Base-by-base conservation (phyloP, 2,888 invertebrate genomes). In the Siphlonurus alternatus region DNA sequence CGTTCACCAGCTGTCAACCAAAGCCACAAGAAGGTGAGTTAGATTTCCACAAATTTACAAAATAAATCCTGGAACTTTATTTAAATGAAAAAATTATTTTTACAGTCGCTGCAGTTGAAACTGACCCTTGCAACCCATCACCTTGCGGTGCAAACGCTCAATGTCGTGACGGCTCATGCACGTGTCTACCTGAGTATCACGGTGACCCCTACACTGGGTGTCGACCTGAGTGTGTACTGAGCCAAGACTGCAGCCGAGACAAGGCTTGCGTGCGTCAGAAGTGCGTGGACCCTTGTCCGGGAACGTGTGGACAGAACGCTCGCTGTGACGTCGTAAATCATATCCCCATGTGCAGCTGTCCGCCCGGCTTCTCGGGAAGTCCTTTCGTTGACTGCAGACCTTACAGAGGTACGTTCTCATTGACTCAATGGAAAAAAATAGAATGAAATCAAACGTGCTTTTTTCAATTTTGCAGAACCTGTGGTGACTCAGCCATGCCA, bases 61-160 rank as follows among this genome's bases (percentile, higher is more conserved):
- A n/a, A n/a, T n/a, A n/a, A n/a, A n/a, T n/a, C n/a, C n/a, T n/a
- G n/a, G n/a, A n/a, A n/a, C n/a, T n/a, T n/a, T n/a, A n/a, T n/a
- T n/a, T n/a, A n/a, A n/a, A n/a, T n/a, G n/a, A n/a, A 51, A 51
- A 51, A 51, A n/a, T n/a, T n/a, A n/a, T n/a, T n/a, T n/a, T n/a
- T n/a, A n/a, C 53, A 25, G 64, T 68, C 70, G 71, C 63, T 51
- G 74, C 80, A 74, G 64, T 79, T 72, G 72, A 76, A 72, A 74
- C 78, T 74, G 77, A 87, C 73, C 84, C 84, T n/a, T 86, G 86
- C 70, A 78, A 78, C 68, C 84, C 88, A 61, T 86, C 85, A 62
- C 89, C 90, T 0, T 91, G 90, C 74, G 91, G 90, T 61, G 67
- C 69, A 18, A 69, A 70, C 67, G 72, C 72, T 22, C 68, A 72